These are phyloP conservation scores for Acanthosepion lycidas DNA, from an alignment of 2,888 invertebrate genomes.

Conservation along the genomic window DNA sequence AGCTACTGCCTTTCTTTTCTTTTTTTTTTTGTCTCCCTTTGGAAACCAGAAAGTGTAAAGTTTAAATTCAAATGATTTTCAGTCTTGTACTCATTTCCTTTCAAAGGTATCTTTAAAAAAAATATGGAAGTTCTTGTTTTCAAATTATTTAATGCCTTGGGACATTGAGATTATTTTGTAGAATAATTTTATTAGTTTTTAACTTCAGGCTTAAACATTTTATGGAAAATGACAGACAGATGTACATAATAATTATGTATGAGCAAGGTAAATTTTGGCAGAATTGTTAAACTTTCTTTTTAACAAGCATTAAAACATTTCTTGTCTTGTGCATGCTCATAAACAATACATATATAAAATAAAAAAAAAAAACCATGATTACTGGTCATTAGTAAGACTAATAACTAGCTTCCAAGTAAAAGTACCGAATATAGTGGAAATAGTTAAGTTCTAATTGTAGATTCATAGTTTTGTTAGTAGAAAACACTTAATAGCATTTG, in stretches of 20 bases:
- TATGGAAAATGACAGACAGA: not conserved
- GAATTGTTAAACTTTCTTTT: not conserved
- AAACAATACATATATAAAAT: not conserved
- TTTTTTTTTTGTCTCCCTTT: not conserved
- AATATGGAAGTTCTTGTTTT: not conserved
- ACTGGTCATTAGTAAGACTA: not conserved
- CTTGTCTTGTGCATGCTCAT: no score
- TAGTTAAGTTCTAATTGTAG: not conserved
- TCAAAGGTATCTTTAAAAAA: not conserved
- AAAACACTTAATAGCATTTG: not conserved
- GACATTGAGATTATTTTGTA: not conserved
- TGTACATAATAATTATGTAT: not conserved
- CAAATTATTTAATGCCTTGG: not conserved
- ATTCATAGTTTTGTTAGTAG: not conserved
- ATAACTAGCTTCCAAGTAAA: not conserved
- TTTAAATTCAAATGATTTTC: not conserved
- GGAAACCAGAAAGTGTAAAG: not conserved
- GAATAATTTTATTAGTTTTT: constrained; percentile 20
- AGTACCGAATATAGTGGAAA: not conserved
- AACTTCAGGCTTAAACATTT: not conserved
- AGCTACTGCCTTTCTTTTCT: not conserved
- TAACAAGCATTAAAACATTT: not conserved
- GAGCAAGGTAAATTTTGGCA: not conserved
- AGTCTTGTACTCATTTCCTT: not conserved
- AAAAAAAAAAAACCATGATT: not conserved